Percentiles rank a stretch among this genome's conserved stretches.
phyloP scores from a whole-genome alignment of 2,797 vertebrate genomes.

The Diplodus sargus region DNA sequence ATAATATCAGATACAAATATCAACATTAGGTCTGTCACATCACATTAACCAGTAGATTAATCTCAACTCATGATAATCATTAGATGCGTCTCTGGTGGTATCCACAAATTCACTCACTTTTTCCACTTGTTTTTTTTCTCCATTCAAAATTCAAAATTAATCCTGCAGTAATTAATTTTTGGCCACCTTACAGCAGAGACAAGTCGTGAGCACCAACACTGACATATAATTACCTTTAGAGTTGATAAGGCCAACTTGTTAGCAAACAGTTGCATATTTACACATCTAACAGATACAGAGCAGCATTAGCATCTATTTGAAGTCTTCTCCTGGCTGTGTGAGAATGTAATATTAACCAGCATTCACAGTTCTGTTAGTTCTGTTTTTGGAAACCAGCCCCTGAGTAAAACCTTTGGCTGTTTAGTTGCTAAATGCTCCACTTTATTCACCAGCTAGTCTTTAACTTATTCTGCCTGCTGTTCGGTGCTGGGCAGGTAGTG shows the following conservation, averaged over 20 bases:
- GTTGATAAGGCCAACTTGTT: background rate
- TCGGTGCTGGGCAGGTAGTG: background rate
- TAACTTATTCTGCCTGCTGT: background rate
- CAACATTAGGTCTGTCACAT: background rate
- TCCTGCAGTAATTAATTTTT: background rate
- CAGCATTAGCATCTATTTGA: constrained; percentile 10
- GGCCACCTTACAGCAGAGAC: background rate
- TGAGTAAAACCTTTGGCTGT: background rate
- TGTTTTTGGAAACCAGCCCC: background rate
- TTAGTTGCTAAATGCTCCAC: background rate
- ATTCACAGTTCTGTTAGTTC: background rate
- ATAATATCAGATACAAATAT: background rate
- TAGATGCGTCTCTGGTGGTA: background rate
- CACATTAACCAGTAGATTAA: background rate
- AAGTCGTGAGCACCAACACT: background rate
- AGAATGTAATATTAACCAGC: background rate
- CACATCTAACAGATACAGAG: constrained; percentile 13
- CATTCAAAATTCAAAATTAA: background rate
- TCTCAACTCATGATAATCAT: background rate
- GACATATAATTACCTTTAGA: constrained; percentile 10
- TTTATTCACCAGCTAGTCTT: background rate
- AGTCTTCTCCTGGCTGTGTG: background rate
- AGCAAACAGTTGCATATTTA: constrained; percentile 13
- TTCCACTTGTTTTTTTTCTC: background rate
- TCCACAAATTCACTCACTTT: background rate